Conservation (phyloP, 1,140 invertebrate genomes). For the Drosophila murphyi region DNA sequence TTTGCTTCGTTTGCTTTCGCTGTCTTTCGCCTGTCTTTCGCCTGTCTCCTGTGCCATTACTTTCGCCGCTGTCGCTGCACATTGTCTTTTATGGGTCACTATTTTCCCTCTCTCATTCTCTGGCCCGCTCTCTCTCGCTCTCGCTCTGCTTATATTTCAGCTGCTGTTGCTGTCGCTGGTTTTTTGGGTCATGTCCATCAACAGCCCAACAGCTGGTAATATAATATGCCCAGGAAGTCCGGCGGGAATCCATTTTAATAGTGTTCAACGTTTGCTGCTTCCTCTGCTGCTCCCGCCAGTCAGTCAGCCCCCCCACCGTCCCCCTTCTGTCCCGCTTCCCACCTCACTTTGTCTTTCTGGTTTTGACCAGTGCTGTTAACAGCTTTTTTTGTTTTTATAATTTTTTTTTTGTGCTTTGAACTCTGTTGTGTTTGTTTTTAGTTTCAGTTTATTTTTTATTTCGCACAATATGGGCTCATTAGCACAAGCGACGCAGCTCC, state of each 20-base stretch:
- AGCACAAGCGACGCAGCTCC: slow-evolving; percentile 57
- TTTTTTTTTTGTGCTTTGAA: slow-evolving; percentile 10
- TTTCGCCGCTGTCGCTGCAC: slow-evolving; percentile 42
- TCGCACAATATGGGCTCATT: slow-evolving; percentile 80
- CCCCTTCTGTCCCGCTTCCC: background rate
- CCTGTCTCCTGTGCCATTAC: slow-evolving; percentile 16
- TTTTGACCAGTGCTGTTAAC: slow-evolving; percentile 48
- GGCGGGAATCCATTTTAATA: slow-evolving; percentile 82
- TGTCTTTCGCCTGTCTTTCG: slow-evolving; percentile 1
- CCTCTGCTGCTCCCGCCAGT: slow-evolving; percentile 16
- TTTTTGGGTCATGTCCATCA: slow-evolving; percentile 81
- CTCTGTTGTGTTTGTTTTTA: slow-evolving; percentile 39
- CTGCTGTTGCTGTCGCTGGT: slow-evolving; percentile 44
- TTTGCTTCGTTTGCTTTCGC: slow-evolving; percentile 38
- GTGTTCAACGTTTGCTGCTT: slow-evolving; percentile 36
- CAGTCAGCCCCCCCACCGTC: background rate
- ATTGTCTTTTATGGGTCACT: slow-evolving; percentile 64
- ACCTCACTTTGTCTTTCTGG: background rate
- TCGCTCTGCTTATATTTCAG: background rate
- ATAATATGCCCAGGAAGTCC: slow-evolving; percentile 79
- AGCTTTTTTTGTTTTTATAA: slow-evolving; percentile 42
- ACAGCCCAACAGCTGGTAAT: slow-evolving; percentile 70
- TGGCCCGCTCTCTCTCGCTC: background rate
- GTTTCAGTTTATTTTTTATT: slow-evolving; percentile 53
- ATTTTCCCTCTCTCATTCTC: background rate